A percentile compares a stretch with the other conserved stretches of the same genome.
Evolutionary conservation across 2,888 invertebrate species (phyloP).

Genomic region (Plebejus anna): DNA sequence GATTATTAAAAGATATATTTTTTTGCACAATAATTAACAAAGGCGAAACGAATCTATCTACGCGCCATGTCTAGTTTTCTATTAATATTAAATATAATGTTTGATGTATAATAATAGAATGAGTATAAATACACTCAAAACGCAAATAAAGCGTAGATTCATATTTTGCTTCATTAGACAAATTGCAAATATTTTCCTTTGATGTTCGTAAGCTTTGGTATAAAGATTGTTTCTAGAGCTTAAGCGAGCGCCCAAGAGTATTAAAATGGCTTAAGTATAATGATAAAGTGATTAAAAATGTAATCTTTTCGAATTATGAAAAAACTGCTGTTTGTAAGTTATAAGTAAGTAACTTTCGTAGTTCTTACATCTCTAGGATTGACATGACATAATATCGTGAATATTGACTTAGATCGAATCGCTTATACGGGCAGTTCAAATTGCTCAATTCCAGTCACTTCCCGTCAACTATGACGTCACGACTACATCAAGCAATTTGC

Average conservation of each 20-base stretch:
- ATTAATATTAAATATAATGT: background rate
- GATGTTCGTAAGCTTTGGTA: slow-evolving; percentile 8
- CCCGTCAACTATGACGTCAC: no score
- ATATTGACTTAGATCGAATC: no score
- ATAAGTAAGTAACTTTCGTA: background rate
- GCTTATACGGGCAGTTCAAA: no score
- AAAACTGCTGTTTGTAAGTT: background rate
- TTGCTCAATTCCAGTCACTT: no score
- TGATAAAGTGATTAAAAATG: background rate
- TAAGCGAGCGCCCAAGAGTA: background rate
- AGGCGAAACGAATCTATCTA: background rate
- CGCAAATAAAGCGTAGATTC: background rate
- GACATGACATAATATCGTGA: no score
- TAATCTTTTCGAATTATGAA: background rate
- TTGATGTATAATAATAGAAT: background rate
- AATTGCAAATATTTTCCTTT: slow-evolving; percentile 2
- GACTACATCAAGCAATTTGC: no score
- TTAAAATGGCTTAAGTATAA: background rate
- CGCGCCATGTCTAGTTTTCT: no score
- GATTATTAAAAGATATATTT: background rate
- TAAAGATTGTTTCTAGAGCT: slow-evolving; percentile 7
- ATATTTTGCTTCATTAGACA: background rate
- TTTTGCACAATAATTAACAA: background rate
- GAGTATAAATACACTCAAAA: background rate
- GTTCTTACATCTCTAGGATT: no score